Evolutionary conservation across 1,140 invertebrate genomes (phyloP).

Genomic region (Orius laevigatus): DNA sequence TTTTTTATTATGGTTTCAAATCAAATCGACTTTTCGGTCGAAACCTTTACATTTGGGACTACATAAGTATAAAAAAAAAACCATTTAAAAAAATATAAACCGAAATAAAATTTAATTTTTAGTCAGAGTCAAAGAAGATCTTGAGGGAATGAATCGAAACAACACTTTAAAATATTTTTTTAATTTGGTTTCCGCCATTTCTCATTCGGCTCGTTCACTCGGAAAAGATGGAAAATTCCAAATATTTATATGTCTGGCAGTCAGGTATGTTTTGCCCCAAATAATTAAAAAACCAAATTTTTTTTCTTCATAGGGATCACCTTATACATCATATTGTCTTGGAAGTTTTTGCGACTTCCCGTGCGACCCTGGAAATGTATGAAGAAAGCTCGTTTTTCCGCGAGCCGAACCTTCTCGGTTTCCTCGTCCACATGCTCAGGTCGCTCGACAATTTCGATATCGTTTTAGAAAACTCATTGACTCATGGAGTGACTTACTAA

Average conservation of each 20-base stretch:
- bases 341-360: slow-evolving; percentile 73
- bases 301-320: slow-evolving; percentile 59
- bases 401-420: slow-evolving; percentile 65
- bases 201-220: slow-evolving; percentile 57
- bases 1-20: slow-evolving; percentile 85
- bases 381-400: slow-evolving; percentile 89
- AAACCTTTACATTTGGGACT: slow-evolving; percentile 96
- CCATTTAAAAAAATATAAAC: not conserved
- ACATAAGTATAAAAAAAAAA: slow-evolving; percentile 50
- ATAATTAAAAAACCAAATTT: no score
- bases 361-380: slow-evolving; percentile 83
- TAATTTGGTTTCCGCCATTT: slow-evolving; percentile 14
- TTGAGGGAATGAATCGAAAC: slow-evolving; percentile 11
- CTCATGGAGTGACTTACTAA: slow-evolving; percentile 56
- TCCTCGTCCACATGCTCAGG: slow-evolving; percentile 80
- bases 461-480: slow-evolving; percentile 82
- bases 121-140: slow-evolving; percentile 69
- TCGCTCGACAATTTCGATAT: slow-evolving; percentile 88
- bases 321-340: slow-evolving; percentile 75
- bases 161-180: slow-evolving; percentile 18
- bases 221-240: slow-evolving; percentile 99
- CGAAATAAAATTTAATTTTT: slow-evolving; percentile 28
- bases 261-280: slow-evolving; percentile 48
- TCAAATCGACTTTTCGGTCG: slow-evolving; percentile 80
- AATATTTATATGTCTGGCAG: slow-evolving; percentile 81